These are phyloP conservation scores for Diadumene lineata DNA, from an alignment of 92 coral and sea anemone genomes.

Conservation along the genomic window DNA sequence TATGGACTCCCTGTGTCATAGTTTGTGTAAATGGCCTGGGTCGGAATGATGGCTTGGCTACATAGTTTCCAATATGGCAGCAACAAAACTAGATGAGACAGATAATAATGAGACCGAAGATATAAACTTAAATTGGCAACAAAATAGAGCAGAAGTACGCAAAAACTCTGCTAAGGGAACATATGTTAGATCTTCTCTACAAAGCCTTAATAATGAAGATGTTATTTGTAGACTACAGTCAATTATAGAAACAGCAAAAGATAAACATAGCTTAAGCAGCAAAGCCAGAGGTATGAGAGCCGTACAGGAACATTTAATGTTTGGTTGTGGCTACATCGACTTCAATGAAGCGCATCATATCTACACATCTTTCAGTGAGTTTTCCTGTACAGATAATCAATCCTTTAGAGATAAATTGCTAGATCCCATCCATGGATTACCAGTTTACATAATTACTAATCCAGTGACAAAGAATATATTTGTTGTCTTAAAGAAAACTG, in stretches of 20 bases:
- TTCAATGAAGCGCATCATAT: constrained; percentile 55
- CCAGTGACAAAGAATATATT: constrained; percentile 35
- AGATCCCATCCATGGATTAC: constrained; percentile 50
- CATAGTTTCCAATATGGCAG: constrained; percentile 33
- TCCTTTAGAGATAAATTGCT: constrained; percentile 63
- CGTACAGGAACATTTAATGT: constrained; percentile 38
- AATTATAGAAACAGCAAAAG: constrained; percentile 13
- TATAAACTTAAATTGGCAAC: constrained; percentile 45
- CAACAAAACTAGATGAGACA: constrained; percentile 18
- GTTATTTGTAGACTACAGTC: constrained; percentile 43
- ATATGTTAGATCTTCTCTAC: constrained; percentile 48
- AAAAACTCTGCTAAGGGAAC: constrained; percentile 47
- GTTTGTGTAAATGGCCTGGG: neutral
- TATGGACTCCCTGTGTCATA: too few species aligned
- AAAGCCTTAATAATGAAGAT: constrained; percentile 32
- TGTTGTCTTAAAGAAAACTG: constrained; percentile 42
- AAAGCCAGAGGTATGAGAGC: constrained; percentile 24
- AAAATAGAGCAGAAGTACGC: constrained; percentile 50
- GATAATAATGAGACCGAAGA: constrained; percentile 5
- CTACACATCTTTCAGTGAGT: constrained; percentile 44
- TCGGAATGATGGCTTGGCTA: constrained; percentile 2
- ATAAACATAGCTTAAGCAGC: neutral
- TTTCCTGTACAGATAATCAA: constrained; percentile 52
- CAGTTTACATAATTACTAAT: constrained; percentile 33
- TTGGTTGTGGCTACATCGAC: constrained; percentile 27